Evolutionary conservation across 2,113 vertebrate genomes (phyloP), one percentile per base, ranked within the genome.

Genomic region (Tachycineta bicolor): DNA sequence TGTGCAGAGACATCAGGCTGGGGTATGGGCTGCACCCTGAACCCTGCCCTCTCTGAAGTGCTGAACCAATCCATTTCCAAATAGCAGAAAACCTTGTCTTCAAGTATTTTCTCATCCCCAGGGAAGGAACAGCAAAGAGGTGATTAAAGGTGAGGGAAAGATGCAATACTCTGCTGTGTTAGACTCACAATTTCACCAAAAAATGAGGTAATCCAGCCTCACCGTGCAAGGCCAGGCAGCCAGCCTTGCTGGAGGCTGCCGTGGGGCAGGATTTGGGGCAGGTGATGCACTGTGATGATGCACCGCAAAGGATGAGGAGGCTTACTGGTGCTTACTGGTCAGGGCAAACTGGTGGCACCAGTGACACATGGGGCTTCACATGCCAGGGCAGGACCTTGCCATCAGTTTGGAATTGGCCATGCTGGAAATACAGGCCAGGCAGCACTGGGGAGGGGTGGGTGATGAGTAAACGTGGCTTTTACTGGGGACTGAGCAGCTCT

Each of bases 381-480:
- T 76, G 65, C 58, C 16, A 19, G 28, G 86, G 21, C 83, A 83
- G 62, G 62, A 71, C 75, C 26, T 68, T 60, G 37, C 79, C 4
- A 6, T 69, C 6, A 2, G 19, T 41, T 77, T 65, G 75, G 86
- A 94, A 81, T 93, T 56, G 46, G 50, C 59, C 2, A 0, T 62
- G 73, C 84, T 89, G 65, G 87, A 91, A 93, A 78, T 78, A 84
- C 90, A 67, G 78, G 96, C 77, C 50, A 19, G 46, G 78, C 11
- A 10, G 60, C 46, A 29, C 41, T 9, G 55, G 31, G 73, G 24
- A 84, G 50, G 3, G 2, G n/a, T 22, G 21, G 18, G 17, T 3
- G 1, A 44, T 77, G 55, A 74, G 28, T 31, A 87, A 65, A 60
- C 0, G 0, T 3, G 6, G 59, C 9, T 58, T 73, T 73, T 87